Percentiles rank a stretch among this genome's conserved stretches.
Evolutionary conservation across 1,140 invertebrate genomes (phyloP).

Genomic region (Gryon sp.): DNA sequence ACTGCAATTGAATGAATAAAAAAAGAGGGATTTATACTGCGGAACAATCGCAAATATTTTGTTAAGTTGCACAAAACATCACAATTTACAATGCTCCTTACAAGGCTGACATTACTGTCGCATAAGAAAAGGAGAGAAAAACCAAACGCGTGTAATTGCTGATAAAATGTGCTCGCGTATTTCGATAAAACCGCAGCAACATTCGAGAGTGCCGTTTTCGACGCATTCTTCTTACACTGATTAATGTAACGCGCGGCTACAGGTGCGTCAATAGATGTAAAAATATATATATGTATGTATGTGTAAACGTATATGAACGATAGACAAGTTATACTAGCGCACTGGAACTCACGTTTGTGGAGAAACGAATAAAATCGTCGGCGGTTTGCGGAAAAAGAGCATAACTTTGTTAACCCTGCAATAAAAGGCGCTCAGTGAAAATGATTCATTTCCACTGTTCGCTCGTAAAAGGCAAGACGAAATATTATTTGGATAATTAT

Average conservation of each 20-base stretch:
- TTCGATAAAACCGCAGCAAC: conserved; percentile 40
- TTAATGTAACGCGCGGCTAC: conserved; percentile 49
- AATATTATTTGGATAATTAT: conserved; percentile 25
- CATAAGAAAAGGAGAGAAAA: conserved; percentile 27
- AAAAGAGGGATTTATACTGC: neutral
- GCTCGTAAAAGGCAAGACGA: conserved; percentile 34
- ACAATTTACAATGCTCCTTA: conserved; percentile 43
- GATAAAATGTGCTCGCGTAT: conserved; percentile 55
- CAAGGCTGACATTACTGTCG: conserved; percentile 44
- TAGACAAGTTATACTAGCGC: conserved; percentile 40
- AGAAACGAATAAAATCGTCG: conserved; percentile 46
- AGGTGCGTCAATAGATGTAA: conserved; percentile 47
- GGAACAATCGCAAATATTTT: conserved; percentile 38
- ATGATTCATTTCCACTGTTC: conserved; percentile 38
- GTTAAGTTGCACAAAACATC: conserved; percentile 37
- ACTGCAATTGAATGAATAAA: conserved; percentile 9
- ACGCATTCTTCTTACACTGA: conserved; percentile 47
- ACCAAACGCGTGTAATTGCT: conserved; percentile 38
- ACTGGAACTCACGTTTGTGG: conserved; percentile 36
- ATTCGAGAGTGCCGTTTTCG: conserved; percentile 38
- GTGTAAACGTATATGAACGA: conserved; percentile 10
- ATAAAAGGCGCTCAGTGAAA: conserved; percentile 41
- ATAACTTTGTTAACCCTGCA: conserved; percentile 50
- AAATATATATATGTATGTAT: conserved; percentile 30
- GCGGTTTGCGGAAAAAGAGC: conserved; percentile 36